Evolutionary conservation across 1,140 invertebrate genomes (phyloP), one percentile per base, ranked within the genome.

Genomic region (Procambarus virginalis): DNA sequence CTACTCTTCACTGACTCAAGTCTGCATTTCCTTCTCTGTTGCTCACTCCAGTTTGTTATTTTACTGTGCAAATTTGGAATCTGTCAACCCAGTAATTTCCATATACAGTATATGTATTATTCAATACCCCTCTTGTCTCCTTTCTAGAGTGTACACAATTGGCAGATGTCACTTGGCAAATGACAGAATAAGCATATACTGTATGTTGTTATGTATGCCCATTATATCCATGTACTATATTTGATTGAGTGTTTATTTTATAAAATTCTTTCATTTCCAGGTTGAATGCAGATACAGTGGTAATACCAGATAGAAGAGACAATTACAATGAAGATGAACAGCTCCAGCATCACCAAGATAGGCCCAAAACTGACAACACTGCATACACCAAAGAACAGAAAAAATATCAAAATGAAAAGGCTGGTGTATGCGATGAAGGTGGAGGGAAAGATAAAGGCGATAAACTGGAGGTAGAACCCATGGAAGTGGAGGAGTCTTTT

Each of bases 201-300:
- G 34, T 34, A 1, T 34, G 34, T 34, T 34, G 34, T 0, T 34
- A 34, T 34, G 34, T 34, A 34, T 34, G 34, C 34, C 34, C 34
- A 34, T 1, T 5, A 55, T 55, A 55, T 55, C 2, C 9, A 48
- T 46, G 45, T 49, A 3, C 20, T 48, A 0, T 9, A 49, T 6
- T 75, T 75, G 12, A 12, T 75, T 3, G 12, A 55, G 51, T 51
- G 60, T 49, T 49, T 60, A 46, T 45, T 10, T 17, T 9, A 5
- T 4, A 20, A 45, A 60, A 22, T 46, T 3, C 8, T 20, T 20
- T 4, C 22, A 51, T 9, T 55, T 64, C 2, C 78, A 88, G 86
- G 55, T 75, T 88, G 78, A 88, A 88, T 75, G 86, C 86, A 22
- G 86, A 88, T 78, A 88, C 86, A 82, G 86, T 88, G 10, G 86